A percentile compares a stretch with the other conserved stretches of the same genome.
These are phyloP conservation scores for Acholoe squamosa DNA, from an alignment of 2,888 invertebrate genomes.

Conservation along the genomic window DNA sequence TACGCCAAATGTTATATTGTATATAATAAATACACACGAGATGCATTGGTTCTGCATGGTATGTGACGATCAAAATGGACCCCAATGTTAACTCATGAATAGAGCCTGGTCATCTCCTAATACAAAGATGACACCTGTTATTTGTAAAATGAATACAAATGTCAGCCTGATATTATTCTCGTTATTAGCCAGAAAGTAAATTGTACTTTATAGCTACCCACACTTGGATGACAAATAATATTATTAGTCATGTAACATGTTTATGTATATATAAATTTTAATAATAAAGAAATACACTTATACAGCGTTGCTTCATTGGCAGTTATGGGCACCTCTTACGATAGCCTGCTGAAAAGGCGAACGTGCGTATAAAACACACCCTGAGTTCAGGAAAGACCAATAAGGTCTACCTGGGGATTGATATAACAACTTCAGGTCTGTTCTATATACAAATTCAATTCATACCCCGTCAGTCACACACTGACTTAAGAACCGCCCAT, in stretches of 20 bases:
- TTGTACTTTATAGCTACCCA: slow-evolving; percentile 15
- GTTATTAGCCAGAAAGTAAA: neutral
- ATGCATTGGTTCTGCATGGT: slow-evolving; percentile 51
- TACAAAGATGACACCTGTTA: neutral
- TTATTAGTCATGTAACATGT: slow-evolving; percentile 53
- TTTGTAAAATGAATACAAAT: neutral
- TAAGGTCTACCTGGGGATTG: too few species aligned
- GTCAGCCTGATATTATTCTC: slow-evolving; percentile 12
- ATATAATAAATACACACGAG: slow-evolving; percentile 1
- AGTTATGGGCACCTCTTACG: too few species aligned
- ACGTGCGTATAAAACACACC: too few species aligned
- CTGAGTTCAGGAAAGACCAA: too few species aligned
- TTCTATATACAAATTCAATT: too few species aligned
- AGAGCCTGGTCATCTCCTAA: neutral
- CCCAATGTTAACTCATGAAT: neutral
- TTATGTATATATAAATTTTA: slow-evolving; percentile 50
- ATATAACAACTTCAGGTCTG: too few species aligned
- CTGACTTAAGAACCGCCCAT: too few species aligned
- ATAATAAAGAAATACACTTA: slow-evolving; percentile 38
- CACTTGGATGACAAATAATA: neutral
- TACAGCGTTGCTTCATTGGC: neutral
- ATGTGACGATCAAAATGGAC: neutral
- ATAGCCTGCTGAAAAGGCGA: too few species aligned
- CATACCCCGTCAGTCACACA: too few species aligned
- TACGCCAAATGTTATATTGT: slow-evolving; percentile 29